Conservation (phyloP, 2,888 invertebrate species). For the Odontomyia ornata region DNA sequence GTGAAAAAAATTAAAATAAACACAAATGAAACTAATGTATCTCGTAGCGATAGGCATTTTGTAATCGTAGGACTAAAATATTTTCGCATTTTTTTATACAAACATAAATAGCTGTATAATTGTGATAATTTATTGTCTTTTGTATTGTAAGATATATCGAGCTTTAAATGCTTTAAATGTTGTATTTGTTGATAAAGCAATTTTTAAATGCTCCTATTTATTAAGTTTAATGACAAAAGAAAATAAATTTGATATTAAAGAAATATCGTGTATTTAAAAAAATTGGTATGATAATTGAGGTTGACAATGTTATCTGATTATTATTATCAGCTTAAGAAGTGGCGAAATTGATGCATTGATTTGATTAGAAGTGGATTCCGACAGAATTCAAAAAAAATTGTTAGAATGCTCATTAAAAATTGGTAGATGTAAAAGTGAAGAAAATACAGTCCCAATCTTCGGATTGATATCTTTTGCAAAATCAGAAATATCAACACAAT, state of each 20-base stretch:
- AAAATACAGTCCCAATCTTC: too few relatives aligned
- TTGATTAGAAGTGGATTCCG: too few relatives aligned
- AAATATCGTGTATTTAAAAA: not conserved
- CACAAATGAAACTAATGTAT: not conserved
- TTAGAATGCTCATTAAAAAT: too few relatives aligned
- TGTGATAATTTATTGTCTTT: constrained; percentile 37
- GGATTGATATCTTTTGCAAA: too few relatives aligned
- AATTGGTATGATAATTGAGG: not conserved
- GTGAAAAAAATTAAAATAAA: too few relatives aligned
- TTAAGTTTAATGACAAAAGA: not conserved
- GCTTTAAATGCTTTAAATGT: constrained; percentile 10
- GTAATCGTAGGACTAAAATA: not conserved
- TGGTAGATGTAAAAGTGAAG: too few relatives aligned
- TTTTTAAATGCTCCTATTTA: constrained; percentile 1
- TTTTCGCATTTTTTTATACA: not conserved
- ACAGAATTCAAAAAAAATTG: too few relatives aligned
- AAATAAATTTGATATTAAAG: not conserved
- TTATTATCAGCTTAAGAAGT: too few relatives aligned
- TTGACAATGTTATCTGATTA: too few relatives aligned
- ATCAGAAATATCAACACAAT: too few relatives aligned
- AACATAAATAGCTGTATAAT: constrained; percentile 8
- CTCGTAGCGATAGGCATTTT: constrained; percentile 8
- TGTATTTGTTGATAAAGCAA: constrained; percentile 6
- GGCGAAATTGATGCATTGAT: too few relatives aligned
- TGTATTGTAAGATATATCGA: not conserved